Evolutionary conservation across 2,797 vertebrate species (phyloP).

Genomic region (Tympanoctomys barrerae): DNA sequence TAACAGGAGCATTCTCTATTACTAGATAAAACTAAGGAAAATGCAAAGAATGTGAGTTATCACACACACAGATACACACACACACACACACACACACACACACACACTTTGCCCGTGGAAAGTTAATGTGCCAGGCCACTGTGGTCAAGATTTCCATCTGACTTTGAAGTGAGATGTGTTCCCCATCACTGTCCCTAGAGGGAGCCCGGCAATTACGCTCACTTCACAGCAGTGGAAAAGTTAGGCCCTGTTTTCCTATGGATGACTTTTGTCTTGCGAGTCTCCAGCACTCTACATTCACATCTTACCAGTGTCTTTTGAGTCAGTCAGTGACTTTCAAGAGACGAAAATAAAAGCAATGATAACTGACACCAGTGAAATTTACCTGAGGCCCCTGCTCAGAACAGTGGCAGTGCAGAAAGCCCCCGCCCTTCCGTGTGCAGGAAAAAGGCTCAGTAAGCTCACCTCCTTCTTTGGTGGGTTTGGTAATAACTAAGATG

Average conservation of each 20-base stretch:
- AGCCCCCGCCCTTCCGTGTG: not conserved
- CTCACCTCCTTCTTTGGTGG: not conserved
- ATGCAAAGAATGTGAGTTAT: not conserved
- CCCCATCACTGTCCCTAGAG: not conserved
- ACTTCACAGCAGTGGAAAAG: not conserved
- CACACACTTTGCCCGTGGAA: not conserved
- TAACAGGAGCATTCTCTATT: not conserved
- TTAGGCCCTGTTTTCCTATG: too few species aligned
- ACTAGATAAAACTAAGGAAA: not conserved
- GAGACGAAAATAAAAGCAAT: conserved; percentile 20
- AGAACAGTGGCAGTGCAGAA: not conserved
- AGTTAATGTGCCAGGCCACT: not conserved
- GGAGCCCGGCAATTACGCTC: not conserved
- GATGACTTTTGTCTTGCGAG: not conserved
- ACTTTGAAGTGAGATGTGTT: not conserved
- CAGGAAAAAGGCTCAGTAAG: not conserved
- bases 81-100: not conserved
- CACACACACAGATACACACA: not conserved
- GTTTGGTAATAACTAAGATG: not conserved
- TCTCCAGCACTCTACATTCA: not conserved
- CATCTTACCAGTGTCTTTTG: conserved; percentile 5
- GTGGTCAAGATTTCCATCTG: not conserved
- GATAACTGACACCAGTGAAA: not conserved
- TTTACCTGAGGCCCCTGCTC: not conserved
- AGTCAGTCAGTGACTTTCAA: conserved; percentile 34